Evolutionary conservation across 2,888 invertebrate genomes (phyloP).

Genomic region (Napeogenes inachia): DNA sequence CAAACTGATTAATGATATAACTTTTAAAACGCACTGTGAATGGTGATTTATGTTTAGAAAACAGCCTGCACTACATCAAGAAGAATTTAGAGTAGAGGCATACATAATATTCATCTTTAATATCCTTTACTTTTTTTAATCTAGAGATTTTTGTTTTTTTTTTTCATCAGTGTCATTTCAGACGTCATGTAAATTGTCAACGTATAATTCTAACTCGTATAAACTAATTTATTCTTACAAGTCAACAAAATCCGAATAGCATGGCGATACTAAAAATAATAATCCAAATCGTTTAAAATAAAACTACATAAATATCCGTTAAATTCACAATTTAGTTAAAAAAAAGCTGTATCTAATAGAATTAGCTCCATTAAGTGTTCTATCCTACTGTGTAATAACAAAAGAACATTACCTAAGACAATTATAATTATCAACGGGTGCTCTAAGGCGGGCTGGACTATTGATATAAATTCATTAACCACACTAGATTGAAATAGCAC

Average conservation of each 20-base stretch:
- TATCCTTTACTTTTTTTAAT: background rate
- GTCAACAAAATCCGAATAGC: no score
- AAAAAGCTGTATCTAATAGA: conserved; percentile 3
- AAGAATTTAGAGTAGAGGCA: conserved; percentile 25
- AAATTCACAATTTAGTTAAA: background rate
- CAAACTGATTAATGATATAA: conserved; percentile 55
- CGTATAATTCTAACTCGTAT: background rate
- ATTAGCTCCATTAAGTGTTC: background rate
- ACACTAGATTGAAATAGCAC: conserved; percentile 26
- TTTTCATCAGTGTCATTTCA: background rate
- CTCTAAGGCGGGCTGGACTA: conserved; percentile 1
- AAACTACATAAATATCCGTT: background rate
- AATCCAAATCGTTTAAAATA: no score
- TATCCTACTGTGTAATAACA: background rate
- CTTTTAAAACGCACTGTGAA: conserved; percentile 44
- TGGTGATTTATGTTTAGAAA: conserved; percentile 43
- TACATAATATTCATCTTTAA: background rate
- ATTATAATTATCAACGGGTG: background rate
- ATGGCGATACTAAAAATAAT: no score
- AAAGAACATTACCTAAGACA: background rate
- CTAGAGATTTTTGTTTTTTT: background rate
- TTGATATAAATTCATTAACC: conserved; percentile 25
- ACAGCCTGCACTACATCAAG: conserved; percentile 35
- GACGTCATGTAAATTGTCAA: background rate
- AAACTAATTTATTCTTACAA: no score